Evolutionary conservation across 1,140 invertebrate genomes (phyloP).

Genomic region (Vanessa atalanta): DNA sequence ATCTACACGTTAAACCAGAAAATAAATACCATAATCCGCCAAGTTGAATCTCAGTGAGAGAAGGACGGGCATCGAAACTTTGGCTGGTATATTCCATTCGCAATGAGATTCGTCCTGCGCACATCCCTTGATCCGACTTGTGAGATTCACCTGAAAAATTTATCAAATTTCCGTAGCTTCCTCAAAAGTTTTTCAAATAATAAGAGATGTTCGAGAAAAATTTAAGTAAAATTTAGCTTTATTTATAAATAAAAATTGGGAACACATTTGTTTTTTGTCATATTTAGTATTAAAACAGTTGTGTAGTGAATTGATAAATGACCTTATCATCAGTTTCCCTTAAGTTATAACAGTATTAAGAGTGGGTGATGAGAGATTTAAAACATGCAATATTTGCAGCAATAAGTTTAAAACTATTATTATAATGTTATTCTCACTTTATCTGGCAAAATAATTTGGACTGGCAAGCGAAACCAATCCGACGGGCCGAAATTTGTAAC

Average conservation of each 20-base stretch:
- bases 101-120: conserved; percentile 30
- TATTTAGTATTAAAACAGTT: not conserved
- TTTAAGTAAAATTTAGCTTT: conserved; percentile 8
- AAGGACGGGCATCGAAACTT: conserved; percentile 46
- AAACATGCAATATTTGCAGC: no score
- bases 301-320: no score
- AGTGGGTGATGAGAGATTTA: no score
- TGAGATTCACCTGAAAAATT: conserved; percentile 50
- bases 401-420: not conserved
- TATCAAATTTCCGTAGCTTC: conserved; percentile 3
- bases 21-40: conserved; percentile 43
- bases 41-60: conserved; percentile 51
- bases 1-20: not conserved
- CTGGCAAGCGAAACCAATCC: conserved; percentile 50
- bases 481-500: conserved; percentile 63
- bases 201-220: not conserved
- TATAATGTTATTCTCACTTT: conserved; percentile 43
- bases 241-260: no score
- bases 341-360: no score
- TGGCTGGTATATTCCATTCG: conserved; percentile 51
- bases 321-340: no score
- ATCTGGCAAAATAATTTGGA: conserved; percentile 44
- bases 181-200: not conserved
- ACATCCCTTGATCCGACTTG: conserved; percentile 50
- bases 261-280: not conserved